Evolutionary conservation across 2,113 vertebrate genomes (phyloP).

Genomic region (Ifrita kowaldi): DNA sequence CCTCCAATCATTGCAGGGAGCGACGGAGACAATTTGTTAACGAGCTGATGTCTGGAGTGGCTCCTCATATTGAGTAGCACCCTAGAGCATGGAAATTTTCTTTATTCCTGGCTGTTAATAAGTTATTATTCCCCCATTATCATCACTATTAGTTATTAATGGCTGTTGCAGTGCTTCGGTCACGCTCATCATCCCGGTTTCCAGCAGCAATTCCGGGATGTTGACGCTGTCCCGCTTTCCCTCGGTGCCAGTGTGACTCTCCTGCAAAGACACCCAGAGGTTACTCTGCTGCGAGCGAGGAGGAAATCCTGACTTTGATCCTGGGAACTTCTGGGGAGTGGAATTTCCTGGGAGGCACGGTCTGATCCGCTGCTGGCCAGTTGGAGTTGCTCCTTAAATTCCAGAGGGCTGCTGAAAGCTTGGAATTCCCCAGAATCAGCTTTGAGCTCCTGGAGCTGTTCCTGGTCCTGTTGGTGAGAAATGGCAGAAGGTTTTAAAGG

Average conservation of each 20-base stretch:
- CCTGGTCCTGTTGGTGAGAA: background rate
- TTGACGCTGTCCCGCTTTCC: fast-evolving
- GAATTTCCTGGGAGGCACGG: background rate
- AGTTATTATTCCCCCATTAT: background rate
- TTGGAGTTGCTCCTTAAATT: background rate
- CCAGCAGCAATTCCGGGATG: fast-evolving
- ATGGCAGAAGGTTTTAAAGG: fast-evolving
- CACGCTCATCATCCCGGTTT: background rate
- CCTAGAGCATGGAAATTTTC: background rate
- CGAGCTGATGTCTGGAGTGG: background rate
- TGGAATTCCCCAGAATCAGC: fast-evolving
- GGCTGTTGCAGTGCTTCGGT: background rate
- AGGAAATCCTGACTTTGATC: background rate
- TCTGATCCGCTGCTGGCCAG: background rate
- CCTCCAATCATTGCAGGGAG: background rate
- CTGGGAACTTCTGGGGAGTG: background rate
- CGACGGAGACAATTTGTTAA: background rate
- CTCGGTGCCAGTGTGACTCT: fast-evolving
- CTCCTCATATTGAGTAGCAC: background rate
- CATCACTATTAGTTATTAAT: background rate
- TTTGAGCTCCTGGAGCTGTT: background rate
- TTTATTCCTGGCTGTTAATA: background rate
- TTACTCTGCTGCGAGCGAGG: background rate
- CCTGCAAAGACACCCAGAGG: background rate
- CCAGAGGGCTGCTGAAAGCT: fast-evolving